Percentiles rank a stretch among this genome's conserved stretches.
Evolutionary conservation across 2,888 invertebrate genomes (phyloP).

Genomic region (Abrostola tripartita): DNA sequence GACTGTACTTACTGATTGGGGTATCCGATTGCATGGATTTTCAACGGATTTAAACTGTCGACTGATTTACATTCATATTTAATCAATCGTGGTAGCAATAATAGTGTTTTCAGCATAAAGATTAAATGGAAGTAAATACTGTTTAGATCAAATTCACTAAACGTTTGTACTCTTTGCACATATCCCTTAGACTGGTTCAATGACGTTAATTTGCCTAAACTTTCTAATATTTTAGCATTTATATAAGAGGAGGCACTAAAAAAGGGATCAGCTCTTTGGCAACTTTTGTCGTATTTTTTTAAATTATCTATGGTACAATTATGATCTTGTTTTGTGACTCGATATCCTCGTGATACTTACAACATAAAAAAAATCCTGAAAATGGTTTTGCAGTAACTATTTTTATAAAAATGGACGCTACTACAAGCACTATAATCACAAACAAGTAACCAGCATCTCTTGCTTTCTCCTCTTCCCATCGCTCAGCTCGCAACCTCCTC

Average conservation of each 20-base stretch:
- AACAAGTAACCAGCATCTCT: neutral
- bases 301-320: no score
- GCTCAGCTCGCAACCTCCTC: conserved; percentile 12
- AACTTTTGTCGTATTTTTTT: no score
- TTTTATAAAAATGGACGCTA: no score
- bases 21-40: conserved; percentile 26
- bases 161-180: no score
- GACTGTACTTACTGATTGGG: conserved; percentile 36
- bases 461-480: conserved; percentile 15
- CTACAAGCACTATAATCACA: no score
- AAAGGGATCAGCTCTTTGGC: no score
- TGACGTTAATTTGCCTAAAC: no score
- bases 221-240: no score
- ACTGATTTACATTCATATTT: conserved; percentile 34
- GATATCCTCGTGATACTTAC: no score
- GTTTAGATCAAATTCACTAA: neutral
- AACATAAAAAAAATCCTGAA: neutral
- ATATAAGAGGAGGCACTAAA: no score
- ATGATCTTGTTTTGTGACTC: no score
- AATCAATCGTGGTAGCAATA: conserved; percentile 11
- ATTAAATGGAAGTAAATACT: neutral
- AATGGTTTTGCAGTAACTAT: conserved; percentile 3
- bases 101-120: neutral
- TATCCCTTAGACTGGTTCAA: no score
- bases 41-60: conserved; percentile 31